phyloP scores from a whole-genome alignment of 2,888 invertebrate genomes.

The Diplazon laetatorius region DNA sequence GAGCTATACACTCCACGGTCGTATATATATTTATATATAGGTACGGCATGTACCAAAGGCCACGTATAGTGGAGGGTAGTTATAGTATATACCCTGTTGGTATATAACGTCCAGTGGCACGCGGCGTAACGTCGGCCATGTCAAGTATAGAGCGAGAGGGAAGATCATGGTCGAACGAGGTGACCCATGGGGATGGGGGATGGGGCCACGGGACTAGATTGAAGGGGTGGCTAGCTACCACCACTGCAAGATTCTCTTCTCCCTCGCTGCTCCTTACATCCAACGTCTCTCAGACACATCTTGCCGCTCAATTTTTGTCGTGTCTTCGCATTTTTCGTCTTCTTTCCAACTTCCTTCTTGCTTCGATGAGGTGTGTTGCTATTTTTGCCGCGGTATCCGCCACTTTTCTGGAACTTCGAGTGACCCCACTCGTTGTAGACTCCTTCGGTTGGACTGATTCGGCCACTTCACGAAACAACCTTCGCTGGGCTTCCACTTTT shows the following conservation, averaged over 20 bases:
- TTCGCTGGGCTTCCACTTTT: conserved; percentile 26
- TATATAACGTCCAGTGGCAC: conserved; percentile 41
- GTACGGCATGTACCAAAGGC: neutral
- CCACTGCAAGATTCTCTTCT: conserved; percentile 54
- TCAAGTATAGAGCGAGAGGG: conserved; percentile 70
- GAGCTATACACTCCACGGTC: neutral
- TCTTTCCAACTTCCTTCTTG: conserved; percentile 31
- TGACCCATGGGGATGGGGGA: conserved; percentile 71
- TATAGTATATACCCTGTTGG: too few species aligned
- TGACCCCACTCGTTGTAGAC: conserved; percentile 35
- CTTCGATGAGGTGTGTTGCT: conserved; percentile 10
- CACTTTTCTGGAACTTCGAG: conserved; percentile 31
- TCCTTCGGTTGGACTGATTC: conserved; percentile 1
- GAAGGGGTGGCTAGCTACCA: conserved; percentile 53
- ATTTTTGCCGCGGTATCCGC: neutral
- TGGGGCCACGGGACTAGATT: conserved; percentile 75
- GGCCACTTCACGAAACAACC: neutral
- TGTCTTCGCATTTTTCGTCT: conserved; percentile 41
- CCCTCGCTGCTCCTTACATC: conserved; percentile 51
- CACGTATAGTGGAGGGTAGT: too few species aligned
- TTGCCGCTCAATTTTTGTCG: conserved; percentile 38
- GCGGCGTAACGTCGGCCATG: conserved; percentile 51
- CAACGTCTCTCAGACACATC: conserved; percentile 49
- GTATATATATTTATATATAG: neutral
- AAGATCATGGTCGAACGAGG: conserved; percentile 75